Evolutionary conservation across 2,888 invertebrate genomes (phyloP).

Genomic region (Scelioninae gen. 1): DNA sequence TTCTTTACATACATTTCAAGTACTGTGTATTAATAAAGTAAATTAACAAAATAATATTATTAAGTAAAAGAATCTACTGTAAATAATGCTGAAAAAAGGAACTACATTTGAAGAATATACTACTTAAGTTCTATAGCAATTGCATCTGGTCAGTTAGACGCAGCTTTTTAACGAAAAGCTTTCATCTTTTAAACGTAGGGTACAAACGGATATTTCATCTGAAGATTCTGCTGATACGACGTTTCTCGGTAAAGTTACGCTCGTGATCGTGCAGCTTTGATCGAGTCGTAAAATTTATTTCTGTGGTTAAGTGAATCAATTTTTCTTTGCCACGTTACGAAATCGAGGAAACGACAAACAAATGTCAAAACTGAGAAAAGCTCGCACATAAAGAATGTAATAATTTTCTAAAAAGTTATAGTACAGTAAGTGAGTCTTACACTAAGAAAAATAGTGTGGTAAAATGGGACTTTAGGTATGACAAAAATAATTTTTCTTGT

Average conservation of each 20-base stretch:
- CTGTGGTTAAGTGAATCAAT: conserved; percentile 54
- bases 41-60: too few relatives aligned
- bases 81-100: conserved; percentile 26
- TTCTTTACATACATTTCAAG: too few relatives aligned
- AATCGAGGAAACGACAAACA: conserved; percentile 31
- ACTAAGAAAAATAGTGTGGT: too few relatives aligned
- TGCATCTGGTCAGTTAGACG: conserved; percentile 54
- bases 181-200: conserved; percentile 44
- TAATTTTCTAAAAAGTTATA: conserved; percentile 27
- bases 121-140: conserved; percentile 38
- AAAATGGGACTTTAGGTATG: too few relatives aligned
- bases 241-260: conserved; percentile 37
- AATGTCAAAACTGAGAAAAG: conserved; percentile 30
- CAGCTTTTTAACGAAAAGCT: conserved; percentile 54
- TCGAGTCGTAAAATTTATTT: conserved; percentile 56
- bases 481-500: too few relatives aligned
- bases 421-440: too few relatives aligned
- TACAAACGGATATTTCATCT: conserved; percentile 55
- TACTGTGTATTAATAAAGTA: too few relatives aligned
- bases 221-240: conserved; percentile 57
- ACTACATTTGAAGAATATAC: conserved; percentile 37
- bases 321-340: conserved; percentile 41
- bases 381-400: conserved; percentile 14
- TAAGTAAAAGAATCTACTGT: too few relatives aligned
- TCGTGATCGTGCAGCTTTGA: conserved; percentile 55